phyloP scores from a whole-genome alignment of 2,797 vertebrate genomes.

The Brachyalestes nurse region DNA sequence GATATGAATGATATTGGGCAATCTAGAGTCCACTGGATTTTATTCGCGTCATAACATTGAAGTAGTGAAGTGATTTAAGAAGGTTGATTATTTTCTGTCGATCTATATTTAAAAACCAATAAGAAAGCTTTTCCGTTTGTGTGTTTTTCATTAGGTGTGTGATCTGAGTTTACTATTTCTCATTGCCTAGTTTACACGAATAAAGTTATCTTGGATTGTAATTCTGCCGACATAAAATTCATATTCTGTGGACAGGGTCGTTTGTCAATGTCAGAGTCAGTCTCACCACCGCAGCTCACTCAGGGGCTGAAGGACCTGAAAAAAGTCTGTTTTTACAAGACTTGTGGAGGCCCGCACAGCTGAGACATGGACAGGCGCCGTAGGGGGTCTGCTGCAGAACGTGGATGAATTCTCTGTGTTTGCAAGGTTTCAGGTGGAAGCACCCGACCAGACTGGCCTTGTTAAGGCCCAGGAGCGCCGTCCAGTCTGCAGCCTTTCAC shows the following conservation, averaged over 20 bases:
- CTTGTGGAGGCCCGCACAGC: slow-evolving; percentile 81
- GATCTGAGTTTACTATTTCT: slow-evolving; percentile 66
- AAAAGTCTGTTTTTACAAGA: slow-evolving; percentile 90
- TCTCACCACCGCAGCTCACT: slow-evolving; percentile 78
- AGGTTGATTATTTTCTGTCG: slow-evolving; percentile 60
- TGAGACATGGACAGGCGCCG: slow-evolving; percentile 68
- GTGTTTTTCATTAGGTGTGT: slow-evolving; percentile 55
- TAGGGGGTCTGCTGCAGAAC: slow-evolving; percentile 73
- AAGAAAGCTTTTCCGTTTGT: slow-evolving; percentile 52
- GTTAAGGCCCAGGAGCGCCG: slow-evolving; percentile 65
- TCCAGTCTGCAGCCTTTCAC: slow-evolving; percentile 66
- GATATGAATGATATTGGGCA: background rate
- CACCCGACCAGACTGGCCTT: slow-evolving; percentile 57
- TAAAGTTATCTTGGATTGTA: slow-evolving; percentile 82
- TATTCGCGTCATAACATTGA: background rate
- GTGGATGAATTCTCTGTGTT: slow-evolving; percentile 66
- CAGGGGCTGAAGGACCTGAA: slow-evolving; percentile 67
- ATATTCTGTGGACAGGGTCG: slow-evolving; percentile 85
- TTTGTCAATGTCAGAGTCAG: slow-evolving; percentile 90
- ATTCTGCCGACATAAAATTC: slow-evolving; percentile 81
- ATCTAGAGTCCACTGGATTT: too few species aligned
- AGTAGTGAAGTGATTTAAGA: slow-evolving; percentile 53
- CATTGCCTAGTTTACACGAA: slow-evolving; percentile 59
- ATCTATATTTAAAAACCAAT: slow-evolving; percentile 60
- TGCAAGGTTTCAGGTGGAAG: slow-evolving; percentile 76